Evolutionary conservation across 1,140 invertebrate genomes (phyloP).

Genomic region (Psix sp.): DNA sequence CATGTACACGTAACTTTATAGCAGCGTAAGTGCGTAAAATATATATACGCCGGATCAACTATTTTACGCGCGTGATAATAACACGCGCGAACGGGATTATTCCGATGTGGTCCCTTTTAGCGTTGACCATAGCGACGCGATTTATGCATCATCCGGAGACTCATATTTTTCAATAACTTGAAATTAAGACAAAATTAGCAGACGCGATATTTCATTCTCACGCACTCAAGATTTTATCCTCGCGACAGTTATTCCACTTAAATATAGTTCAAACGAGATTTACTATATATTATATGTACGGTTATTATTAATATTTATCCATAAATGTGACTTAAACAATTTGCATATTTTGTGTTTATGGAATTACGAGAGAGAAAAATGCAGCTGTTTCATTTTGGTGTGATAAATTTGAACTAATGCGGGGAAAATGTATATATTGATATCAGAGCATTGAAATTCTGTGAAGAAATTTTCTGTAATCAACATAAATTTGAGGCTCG

Average conservation of each 20-base stretch:
- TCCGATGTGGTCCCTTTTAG: slow-evolving; percentile 12
- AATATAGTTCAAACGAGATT: slow-evolving; percentile 37
- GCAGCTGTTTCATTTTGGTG: too few species aligned
- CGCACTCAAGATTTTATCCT: slow-evolving; percentile 8
- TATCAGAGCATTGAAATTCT: too few species aligned
- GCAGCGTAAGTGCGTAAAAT: slow-evolving; percentile 51
- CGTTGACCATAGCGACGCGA: slow-evolving; percentile 17
- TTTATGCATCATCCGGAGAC: slow-evolving; percentile 33
- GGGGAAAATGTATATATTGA: too few species aligned
- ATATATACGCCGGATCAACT: slow-evolving; percentile 26
- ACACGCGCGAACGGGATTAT: slow-evolving; percentile 26
- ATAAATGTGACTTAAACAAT: too few species aligned
- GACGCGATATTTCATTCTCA: slow-evolving; percentile 17
- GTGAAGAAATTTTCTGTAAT: too few species aligned
- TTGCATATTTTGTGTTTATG: too few species aligned
- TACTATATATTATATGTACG: too few species aligned
- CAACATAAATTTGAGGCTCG: too few species aligned
- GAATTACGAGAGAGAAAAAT: too few species aligned
- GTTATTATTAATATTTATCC: too few species aligned
- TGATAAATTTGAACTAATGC: too few species aligned
- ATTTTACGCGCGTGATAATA: too few species aligned
- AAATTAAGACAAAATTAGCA: slow-evolving; percentile 39
- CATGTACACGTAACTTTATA: slow-evolving; percentile 49
- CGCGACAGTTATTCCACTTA: slow-evolving; percentile 32
- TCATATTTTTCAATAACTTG: slow-evolving; percentile 31